Percentiles rank a stretch among this genome's conserved stretches.
Evolutionary conservation across 1,140 invertebrate species (phyloP).

Genomic region (Rhagoletis pomonella): DNA sequence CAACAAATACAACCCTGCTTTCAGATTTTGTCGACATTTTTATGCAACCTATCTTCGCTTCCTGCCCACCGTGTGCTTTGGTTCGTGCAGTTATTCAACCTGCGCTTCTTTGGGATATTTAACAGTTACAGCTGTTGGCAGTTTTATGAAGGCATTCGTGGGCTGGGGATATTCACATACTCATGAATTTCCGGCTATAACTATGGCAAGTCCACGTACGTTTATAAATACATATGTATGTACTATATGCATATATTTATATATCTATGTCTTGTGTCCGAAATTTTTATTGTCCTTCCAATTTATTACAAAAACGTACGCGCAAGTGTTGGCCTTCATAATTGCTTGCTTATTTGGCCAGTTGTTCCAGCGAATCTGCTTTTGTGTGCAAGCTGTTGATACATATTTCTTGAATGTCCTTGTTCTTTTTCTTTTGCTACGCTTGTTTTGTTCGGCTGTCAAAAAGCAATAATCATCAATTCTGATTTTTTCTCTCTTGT

Average conservation of each 20-base stretch:
- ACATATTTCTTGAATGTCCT: not conserved
- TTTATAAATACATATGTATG: not conserved
- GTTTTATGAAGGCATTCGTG: constrained; percentile 55
- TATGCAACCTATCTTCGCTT: too few species aligned
- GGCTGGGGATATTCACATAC: not conserved
- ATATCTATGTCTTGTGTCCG: not conserved
- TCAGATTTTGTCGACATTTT: too few species aligned
- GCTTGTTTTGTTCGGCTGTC: constrained; percentile 60
- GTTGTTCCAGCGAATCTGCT: not conserved
- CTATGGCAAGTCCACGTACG: not conserved
- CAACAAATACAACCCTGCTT: too few species aligned
- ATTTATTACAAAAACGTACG: not conserved
- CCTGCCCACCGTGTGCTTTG: too few species aligned
- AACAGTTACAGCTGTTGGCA: constrained; percentile 59
- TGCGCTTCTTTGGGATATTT: constrained; percentile 37
- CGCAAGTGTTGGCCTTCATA: constrained; percentile 3
- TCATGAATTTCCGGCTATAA: not conserved
- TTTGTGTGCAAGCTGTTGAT: not conserved
- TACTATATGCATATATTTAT: not conserved
- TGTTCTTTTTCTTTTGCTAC: not conserved
- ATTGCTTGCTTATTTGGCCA: not conserved
- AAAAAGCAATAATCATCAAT: constrained; percentile 74
- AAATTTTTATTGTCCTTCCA: constrained; percentile 15
- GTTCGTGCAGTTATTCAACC: too few species aligned
- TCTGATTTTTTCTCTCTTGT: constrained; percentile 66